Percentiles rank a stretch among this genome's conserved stretches.
These are phyloP conservation scores for Seira sanloemensis DNA, from an alignment of 2,888 invertebrate species.

Conservation along the genomic window DNA sequence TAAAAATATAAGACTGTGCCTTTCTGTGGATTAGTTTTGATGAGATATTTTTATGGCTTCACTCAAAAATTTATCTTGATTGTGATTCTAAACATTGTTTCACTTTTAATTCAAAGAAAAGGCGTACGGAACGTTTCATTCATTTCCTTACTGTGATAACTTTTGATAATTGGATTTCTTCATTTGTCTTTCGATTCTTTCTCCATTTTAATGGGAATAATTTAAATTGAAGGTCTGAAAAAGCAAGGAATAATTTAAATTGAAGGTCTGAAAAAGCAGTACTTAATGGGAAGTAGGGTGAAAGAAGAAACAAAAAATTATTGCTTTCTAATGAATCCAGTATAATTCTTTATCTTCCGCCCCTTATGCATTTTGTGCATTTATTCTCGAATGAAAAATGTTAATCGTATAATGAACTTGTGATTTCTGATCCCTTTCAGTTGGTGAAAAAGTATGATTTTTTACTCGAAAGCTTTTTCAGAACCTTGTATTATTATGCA, in stretches of 20 bases:
- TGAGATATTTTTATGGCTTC: too few relatives aligned
- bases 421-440: not conserved
- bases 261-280: too few relatives aligned
- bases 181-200: conserved; percentile 38
- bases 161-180: conserved; percentile 52
- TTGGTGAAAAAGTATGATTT: not conserved
- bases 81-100: conserved; percentile 14
- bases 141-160: conserved; percentile 58
- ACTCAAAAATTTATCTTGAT: not conserved
- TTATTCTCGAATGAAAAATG: not conserved
- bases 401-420: not conserved
- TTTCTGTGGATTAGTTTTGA: too few relatives aligned
- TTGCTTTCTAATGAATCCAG: not conserved
- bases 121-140: conserved; percentile 31
- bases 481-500: not conserved
- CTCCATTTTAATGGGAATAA: conserved; percentile 26
- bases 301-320: not conserved
- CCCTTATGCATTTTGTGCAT: not conserved
- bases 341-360: not conserved
- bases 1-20: too few relatives aligned
- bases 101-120: conserved; percentile 28
- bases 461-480: not conserved
- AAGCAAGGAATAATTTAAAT: not conserved
- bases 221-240: not conserved
- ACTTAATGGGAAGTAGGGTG: not conserved